Evolutionary conservation across 2,888 invertebrate species (phyloP), one percentile per base, ranked within the genome.

Genomic region (Crioceris asparagi): DNA sequence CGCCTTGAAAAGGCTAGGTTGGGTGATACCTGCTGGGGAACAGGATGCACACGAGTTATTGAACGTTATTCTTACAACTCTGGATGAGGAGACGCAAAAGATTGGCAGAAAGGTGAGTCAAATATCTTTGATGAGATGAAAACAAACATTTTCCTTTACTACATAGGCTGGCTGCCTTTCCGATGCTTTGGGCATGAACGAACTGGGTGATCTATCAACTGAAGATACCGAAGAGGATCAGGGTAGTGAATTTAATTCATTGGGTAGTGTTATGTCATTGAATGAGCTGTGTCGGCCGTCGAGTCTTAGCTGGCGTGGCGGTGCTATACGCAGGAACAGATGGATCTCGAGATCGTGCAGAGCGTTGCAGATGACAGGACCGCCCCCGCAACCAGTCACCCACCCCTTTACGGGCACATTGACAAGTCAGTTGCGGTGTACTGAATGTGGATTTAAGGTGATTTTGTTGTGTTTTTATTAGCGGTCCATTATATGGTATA

Each of bases 11-110:
- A 69, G 76, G 2, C 71, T 84, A 0, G 80, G 86, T 11, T 93
- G 92, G 91, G 80, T 83, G 31, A 86, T 93, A 49, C 82, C 88
- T 0, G 74, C 81, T 15, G 90, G 88, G 47, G 90, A 94, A 66
- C 84, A 93, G 64, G 96, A 96, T 66, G 87, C 92, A 1, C 93
- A 93, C 60, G 94, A 96, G 65, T 64, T 96, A 35, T 78, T 94
- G 51, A 88, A 91, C 62, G 83, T 91, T 6, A 67, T 96, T 50
- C 70, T 92, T 6, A 78, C 85, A n/a, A 90, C 92, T 10, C 68
- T 94, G 32, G 91, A 92, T 58, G 87, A 91, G 57, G 94, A 96
- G 64, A 75, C 75, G 18, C 70, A 69, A 23, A 72, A 70, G 53
- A 69, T 72, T 60, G 61, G 70, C 10, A 69, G 69, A 51, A 74